Base-by-base conservation (phyloP, 1,140 invertebrate species). In the Colletes latitarsis region DNA sequence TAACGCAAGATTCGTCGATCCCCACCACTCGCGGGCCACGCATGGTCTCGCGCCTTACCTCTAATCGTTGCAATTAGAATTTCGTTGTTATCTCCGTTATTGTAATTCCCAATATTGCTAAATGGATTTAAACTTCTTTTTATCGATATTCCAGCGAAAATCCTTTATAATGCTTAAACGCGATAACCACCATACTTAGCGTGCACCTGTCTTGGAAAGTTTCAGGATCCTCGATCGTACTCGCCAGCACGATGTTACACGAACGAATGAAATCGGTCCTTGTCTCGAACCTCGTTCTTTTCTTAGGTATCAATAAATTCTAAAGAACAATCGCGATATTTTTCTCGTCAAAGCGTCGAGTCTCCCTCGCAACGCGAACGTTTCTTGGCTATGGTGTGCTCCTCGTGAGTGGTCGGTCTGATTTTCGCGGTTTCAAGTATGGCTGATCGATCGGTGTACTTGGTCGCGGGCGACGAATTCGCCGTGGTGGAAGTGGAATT, bases 331-430 rank as follows among this genome's bases (percentile, higher is more conserved):
- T n/a, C n/a, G 30, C 30, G 30, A 30, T 30, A 30, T 30, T 30
- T 6, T 5, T 41, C 6, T 17, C 19, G 3, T 41, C 39, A 85
- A 64, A 52, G 72, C 19, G 30, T 46, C 30, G 30, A 30, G 4
- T 17, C 19, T 17, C 30, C n/a, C n/a, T 17, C 58, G 49, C 62
- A 60, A 10, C 30, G 60, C 6, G 5, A 46, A 64, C 68, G 70
- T 64, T 88, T 89, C 67, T 70, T 77, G 15, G 83, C 77, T 55
- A 91, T 66, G 66, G 73, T 80, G 68, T 90, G 90, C 43, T 91
- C 82, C 10, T 77, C 72, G 63, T 91, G 89, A 58, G 70, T 15
- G 70, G 86, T 90, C 10, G 89, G 89, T 19, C 77, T 82, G 39
- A 90, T 91, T 46, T 60, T 87, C 6, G 89, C 88, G 0, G 72